Conservation (phyloP, 2,113 vertebrate species). For the Psammodynastes pulverulentus region DNA sequence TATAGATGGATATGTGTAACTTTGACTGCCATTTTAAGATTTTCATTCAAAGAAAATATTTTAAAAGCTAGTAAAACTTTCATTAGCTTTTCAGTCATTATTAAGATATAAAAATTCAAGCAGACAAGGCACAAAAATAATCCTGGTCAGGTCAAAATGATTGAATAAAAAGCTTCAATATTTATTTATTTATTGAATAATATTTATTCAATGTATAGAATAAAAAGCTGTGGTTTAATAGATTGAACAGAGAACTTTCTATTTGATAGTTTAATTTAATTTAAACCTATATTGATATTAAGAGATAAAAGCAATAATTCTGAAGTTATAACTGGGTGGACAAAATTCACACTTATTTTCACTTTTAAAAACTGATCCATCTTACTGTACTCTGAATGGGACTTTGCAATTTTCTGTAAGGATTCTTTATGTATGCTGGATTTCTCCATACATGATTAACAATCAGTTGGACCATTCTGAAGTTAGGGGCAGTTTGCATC, state of each 20-base stretch:
- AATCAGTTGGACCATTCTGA: neutral
- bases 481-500: neutral
- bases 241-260: conserved; percentile 35
- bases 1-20: neutral
- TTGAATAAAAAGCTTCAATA: no score
- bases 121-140: conserved; percentile 66
- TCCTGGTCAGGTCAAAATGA: conserved; percentile 55
- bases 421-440: neutral
- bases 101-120: conserved; percentile 55
- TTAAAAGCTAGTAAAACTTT: conserved; percentile 2
- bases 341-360: neutral
- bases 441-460: neutral
- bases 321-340: neutral
- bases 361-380: neutral
- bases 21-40: conserved; percentile 8
- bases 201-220: no score
- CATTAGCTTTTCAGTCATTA: conserved; percentile 13
- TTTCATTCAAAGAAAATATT: neutral
- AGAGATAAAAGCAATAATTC: neutral
- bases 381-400: neutral
- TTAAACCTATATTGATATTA: neutral
- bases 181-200: no score
- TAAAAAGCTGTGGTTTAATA: no score
- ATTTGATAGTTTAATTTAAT: conserved; percentile 26
- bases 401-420: neutral